Evolutionary conservation across 2,888 invertebrate genomes (phyloP).

Genomic region (Drosophila ustulata): DNA sequence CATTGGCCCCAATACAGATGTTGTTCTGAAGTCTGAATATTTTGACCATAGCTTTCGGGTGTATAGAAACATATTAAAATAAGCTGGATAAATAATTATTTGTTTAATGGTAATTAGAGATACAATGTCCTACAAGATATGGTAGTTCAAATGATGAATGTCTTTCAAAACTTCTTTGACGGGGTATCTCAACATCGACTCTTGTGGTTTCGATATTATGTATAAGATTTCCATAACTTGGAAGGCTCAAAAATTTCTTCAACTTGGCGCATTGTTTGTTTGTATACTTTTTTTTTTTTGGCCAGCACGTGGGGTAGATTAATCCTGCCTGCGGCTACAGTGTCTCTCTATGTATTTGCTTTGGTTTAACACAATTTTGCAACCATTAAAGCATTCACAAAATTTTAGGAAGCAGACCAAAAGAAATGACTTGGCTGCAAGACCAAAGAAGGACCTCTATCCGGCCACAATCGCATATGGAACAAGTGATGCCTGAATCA

Average conservation of each 20-base stretch:
- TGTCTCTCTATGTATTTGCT: neutral
- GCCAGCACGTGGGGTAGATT: constrained; percentile 65
- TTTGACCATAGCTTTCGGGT: neutral
- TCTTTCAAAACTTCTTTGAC: neutral
- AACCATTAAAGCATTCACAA: constrained; percentile 2
- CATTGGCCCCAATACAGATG: neutral
- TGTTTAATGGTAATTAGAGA: neutral
- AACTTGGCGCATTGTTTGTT: constrained; percentile 18
- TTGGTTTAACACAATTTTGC: neutral
- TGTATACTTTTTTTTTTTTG: constrained; percentile 25
- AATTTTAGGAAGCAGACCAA: neutral
- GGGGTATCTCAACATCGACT: constrained; percentile 15
- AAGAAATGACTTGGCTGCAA: neutral
- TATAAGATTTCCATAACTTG: constrained; percentile 54
- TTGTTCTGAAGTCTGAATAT: constrained; percentile 15
- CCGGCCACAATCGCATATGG: constrained; percentile 11
- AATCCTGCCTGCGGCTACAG: constrained; percentile 40
- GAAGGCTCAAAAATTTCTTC: constrained; percentile 25
- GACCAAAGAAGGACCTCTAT: neutral
- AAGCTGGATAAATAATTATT: neutral
- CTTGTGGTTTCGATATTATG: constrained; percentile 1
- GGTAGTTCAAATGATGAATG: neutral
- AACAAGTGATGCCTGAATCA: neutral
- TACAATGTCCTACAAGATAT: too few relatives aligned
- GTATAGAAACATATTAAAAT: too few relatives aligned